phyloP scores from a whole-genome alignment of 2,888 invertebrate genomes.

The Catocala fraxini region DNA sequence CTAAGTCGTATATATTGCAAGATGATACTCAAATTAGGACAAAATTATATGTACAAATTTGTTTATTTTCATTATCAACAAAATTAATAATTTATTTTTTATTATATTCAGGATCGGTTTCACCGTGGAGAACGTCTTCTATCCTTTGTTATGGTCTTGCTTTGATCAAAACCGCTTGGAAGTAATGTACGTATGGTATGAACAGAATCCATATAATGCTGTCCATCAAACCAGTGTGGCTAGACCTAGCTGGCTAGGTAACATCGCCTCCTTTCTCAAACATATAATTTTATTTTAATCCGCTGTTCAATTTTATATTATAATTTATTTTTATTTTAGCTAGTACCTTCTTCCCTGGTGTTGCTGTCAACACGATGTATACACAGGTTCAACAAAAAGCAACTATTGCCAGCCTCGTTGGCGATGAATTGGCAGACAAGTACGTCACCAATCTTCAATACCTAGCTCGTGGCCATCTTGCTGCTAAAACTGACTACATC shows the following conservation, averaged over 20 bases:
- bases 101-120: conserved; percentile 81
- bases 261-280: conserved; percentile 14
- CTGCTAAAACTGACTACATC: conserved; percentile 22
- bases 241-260: conserved; percentile 81
- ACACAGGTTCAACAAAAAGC: conserved; percentile 73
- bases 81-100: conserved; percentile 5
- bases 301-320: not conserved
- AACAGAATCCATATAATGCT: conserved; percentile 77
- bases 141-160: conserved; percentile 81
- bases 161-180: conserved; percentile 80
- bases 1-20: no score
- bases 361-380: conserved; percentile 71
- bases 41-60: no score
- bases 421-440: conserved; percentile 68
- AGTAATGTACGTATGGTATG: conserved; percentile 84
- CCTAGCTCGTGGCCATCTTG: conserved; percentile 87
- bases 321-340: conserved; percentile 4
- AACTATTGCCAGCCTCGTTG: conserved; percentile 65
- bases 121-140: conserved; percentile 75
- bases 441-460: conserved; percentile 80
- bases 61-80: not conserved
- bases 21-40: no score
- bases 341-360: conserved; percentile 77
- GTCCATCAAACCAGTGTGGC: conserved; percentile 80
- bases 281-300: not conserved